Percentiles rank a stretch among this genome's conserved stretches.
Evolutionary conservation across 2,888 invertebrate species (phyloP).

Genomic region (Zaprionus bogoriensis): DNA sequence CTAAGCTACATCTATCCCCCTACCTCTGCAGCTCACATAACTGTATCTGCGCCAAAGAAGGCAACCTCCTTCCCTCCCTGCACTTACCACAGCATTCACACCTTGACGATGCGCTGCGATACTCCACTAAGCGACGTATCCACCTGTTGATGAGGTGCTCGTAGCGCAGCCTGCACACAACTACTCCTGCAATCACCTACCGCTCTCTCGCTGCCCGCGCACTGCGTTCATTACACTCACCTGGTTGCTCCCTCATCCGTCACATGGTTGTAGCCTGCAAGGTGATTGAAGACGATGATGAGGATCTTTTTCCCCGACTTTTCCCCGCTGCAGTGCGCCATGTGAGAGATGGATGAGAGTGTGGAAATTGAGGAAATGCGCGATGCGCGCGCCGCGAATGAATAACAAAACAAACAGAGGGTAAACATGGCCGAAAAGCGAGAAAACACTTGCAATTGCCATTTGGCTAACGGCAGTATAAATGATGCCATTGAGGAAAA

Average conservation of each 20-base stretch:
- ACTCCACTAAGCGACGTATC: neutral
- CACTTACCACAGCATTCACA: neutral
- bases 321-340: too few species aligned
- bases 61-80: neutral
- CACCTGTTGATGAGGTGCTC: conserved; percentile 7
- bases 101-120: neutral
- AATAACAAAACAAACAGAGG: conserved; percentile 45
- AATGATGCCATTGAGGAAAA: conserved; percentile 66
- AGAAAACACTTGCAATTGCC: conserved; percentile 33
- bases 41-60: neutral
- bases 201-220: neutral
- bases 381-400: conserved; percentile 18
- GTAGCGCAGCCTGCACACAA: neutral
- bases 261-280: conserved; percentile 21
- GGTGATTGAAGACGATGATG: conserved; percentile 42
- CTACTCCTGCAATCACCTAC: neutral
- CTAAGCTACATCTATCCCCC: too few species aligned
- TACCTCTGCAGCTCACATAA: too few species aligned
- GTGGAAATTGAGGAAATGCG: conserved; percentile 70
- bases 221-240: too few species aligned
- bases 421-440: conserved; percentile 18
- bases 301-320: conserved; percentile 6
- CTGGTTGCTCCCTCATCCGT: neutral
- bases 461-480: conserved; percentile 75
- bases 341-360: conserved; percentile 41